Evolutionary conservation across 2,797 vertebrate species (phyloP), one percentile per base, ranked within the genome.

Genomic region (Brachyrhaphis roseni): DNA sequence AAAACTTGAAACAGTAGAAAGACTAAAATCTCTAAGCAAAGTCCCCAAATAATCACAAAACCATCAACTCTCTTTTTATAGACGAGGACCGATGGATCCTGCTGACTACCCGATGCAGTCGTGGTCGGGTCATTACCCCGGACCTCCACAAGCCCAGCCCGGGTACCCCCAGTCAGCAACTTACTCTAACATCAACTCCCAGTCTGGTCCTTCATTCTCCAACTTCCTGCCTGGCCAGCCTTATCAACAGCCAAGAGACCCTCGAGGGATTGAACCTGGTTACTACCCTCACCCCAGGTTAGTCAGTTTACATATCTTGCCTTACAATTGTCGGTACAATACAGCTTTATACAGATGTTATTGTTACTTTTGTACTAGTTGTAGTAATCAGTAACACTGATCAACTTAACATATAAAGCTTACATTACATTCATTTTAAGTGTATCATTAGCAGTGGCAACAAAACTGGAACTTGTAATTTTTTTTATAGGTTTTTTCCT

Each of bases 1-100:
- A 41, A 23, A 68, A 41, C 3, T 41, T n/a, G 41, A 70, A 43
- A 43, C 66, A 43, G 12, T n/a, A 11, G 6, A 68, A 45, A 70
- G 41, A 43, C 4, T 26, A 8, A 23, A 26, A 23, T 20, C 1
- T 66, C 36, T 45, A 43, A 70, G 4, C 23, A 70, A 70, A 15
- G 36, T 4, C 23, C 26, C 10, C 0, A 43, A 71, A 28, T 86
- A 47, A 82, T 77, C 83, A 55, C 81, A 84, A 49, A 75, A 78
- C 80, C 70, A 85, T 64, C 72, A 74, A 1, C 34, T 81, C 64
- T 80, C 57, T 62, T 82, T 79, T 68, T 92, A 71, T 93, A 99
- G 98, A 92, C 96, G 96, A 77, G 97, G 96, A 78, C 96, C 96
- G 0, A 77, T 94, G 83, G 97, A 98, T 76, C 94, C 96, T 15